Evolutionary conservation across 2,113 vertebrate species (phyloP).

Genomic region (Nerophis lumbriciformis): DNA sequence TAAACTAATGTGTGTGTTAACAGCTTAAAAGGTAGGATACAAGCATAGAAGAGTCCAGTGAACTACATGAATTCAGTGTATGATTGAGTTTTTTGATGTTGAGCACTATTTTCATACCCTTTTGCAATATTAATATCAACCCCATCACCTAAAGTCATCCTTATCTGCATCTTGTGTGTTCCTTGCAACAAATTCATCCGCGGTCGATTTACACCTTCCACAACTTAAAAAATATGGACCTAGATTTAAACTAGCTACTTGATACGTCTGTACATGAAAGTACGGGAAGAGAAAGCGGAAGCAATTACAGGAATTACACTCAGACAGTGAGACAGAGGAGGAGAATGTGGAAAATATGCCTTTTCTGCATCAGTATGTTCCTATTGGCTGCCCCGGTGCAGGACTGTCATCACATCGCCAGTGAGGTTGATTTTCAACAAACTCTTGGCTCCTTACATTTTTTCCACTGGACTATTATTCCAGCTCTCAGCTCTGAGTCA

Average conservation of each 20-base stretch:
- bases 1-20: no score
- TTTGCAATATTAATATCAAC: no score
- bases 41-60: no score
- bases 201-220: conserved; percentile 21
- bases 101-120: no score
- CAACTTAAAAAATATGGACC: conserved; percentile 29
- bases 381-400: conserved; percentile 51
- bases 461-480: conserved; percentile 63
- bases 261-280: conserved; percentile 31
- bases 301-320: conserved; percentile 46
- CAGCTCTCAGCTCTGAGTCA: conserved; percentile 55
- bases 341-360: conserved; percentile 60
- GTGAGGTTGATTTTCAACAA: conserved; percentile 65
- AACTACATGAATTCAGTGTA: no score
- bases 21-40: no score
- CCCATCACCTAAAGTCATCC: neutral
- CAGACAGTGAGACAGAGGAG: conserved; percentile 49
- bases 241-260: conserved; percentile 35
- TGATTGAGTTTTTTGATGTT: no score
- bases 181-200: conserved; percentile 20
- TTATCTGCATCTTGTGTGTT: conserved; percentile 24
- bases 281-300: conserved; percentile 29
- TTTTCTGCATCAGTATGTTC: conserved; percentile 51
- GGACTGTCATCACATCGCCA: conserved; percentile 58
- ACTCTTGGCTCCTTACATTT: conserved; percentile 49